phyloP scores from a whole-genome alignment of 1,140 invertebrate species.

The Diachasma alloeum region DNA sequence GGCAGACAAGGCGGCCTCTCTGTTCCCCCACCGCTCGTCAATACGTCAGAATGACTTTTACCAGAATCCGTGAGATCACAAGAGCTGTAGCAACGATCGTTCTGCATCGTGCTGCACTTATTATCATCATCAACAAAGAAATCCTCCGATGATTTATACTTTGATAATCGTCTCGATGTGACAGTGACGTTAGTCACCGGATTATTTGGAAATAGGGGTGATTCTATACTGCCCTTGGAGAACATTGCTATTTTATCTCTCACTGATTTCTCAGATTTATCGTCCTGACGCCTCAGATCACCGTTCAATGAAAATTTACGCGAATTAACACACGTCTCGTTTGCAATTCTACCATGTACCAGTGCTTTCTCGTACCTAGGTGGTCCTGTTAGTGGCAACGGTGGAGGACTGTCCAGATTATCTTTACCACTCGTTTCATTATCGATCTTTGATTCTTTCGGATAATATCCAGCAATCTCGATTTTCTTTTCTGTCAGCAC shows the following conservation, averaged over 20 bases:
- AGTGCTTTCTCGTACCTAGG: slow-evolving; percentile 43
- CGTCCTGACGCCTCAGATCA: slow-evolving; percentile 70
- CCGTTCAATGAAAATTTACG: slow-evolving; percentile 50
- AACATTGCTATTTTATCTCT: slow-evolving; percentile 91
- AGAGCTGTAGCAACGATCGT: slow-evolving; percentile 54
- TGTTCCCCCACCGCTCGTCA: slow-evolving; percentile 24
- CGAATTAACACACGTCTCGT: slow-evolving; percentile 17
- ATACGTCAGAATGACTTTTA: slow-evolving; percentile 22
- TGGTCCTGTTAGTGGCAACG: slow-evolving; percentile 56
- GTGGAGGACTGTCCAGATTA: slow-evolving; percentile 51
- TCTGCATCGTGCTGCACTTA: slow-evolving; percentile 38
- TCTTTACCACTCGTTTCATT: slow-evolving; percentile 20
- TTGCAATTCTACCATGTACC: slow-evolving; percentile 29
- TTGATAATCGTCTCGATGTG: slow-evolving; percentile 44
- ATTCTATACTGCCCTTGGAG: slow-evolving; percentile 63
- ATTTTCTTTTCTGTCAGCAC: slow-evolving; percentile 48
- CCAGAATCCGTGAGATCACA: slow-evolving; percentile 49
- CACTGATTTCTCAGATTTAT: slow-evolving; percentile 80
- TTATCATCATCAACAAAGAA: slow-evolving; percentile 55
- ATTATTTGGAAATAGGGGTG: slow-evolving; percentile 47
- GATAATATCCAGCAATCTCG: slow-evolving; percentile 45
- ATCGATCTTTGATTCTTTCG: slow-evolving; percentile 22
- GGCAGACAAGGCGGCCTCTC: slow-evolving; percentile 39
- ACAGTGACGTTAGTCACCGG: slow-evolving; percentile 44
- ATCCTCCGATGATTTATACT: slow-evolving; percentile 68